A percentile compares a stretch with the other conserved stretches of the same genome.
Evolutionary conservation across 2,888 invertebrate species (phyloP).

Genomic region (Dryomyza anilis): DNA sequence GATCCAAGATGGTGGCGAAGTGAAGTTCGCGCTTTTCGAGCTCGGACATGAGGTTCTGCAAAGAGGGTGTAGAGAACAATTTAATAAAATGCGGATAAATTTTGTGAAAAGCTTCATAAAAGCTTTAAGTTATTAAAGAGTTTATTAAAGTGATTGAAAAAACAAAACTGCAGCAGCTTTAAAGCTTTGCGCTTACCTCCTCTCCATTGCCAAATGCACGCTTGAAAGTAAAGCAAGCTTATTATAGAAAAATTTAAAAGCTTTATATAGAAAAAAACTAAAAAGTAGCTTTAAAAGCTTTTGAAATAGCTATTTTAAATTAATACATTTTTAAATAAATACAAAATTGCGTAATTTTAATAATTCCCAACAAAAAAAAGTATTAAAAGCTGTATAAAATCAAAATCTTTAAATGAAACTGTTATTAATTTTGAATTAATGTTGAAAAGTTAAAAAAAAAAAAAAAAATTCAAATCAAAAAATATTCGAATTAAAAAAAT

Average conservation of each 20-base stretch:
- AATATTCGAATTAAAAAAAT: no score
- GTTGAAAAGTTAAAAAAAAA: no score
- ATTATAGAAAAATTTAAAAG: conserved; percentile 10
- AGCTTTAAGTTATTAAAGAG: neutral
- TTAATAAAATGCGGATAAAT: neutral
- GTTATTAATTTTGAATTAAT: no score
- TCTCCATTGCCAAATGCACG: conserved; percentile 61
- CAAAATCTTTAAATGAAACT: no score
- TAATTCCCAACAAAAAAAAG: no score
- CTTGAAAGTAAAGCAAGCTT: conserved; percentile 43
- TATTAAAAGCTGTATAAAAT: no score
- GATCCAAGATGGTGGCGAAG: conserved; percentile 94
- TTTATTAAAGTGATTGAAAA: no score
- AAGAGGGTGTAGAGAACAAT: conserved; percentile 13
- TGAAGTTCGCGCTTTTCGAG: conserved; percentile 94
- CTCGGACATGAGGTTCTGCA: conserved; percentile 90
- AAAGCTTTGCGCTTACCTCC: conserved; percentile 50
- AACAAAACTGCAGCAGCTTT: no score
- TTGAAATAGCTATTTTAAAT: neutral
- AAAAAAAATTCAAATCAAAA: no score
- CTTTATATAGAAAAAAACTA: neutral
- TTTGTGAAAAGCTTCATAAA: neutral
- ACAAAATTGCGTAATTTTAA: no score
- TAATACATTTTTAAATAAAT: no score
- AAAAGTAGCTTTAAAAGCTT: neutral